A percentile compares a stretch with the other conserved stretches of the same genome.
phyloP scores from a whole-genome alignment of 2,113 vertebrate species.

The Dissostichus mawsoni region DNA sequence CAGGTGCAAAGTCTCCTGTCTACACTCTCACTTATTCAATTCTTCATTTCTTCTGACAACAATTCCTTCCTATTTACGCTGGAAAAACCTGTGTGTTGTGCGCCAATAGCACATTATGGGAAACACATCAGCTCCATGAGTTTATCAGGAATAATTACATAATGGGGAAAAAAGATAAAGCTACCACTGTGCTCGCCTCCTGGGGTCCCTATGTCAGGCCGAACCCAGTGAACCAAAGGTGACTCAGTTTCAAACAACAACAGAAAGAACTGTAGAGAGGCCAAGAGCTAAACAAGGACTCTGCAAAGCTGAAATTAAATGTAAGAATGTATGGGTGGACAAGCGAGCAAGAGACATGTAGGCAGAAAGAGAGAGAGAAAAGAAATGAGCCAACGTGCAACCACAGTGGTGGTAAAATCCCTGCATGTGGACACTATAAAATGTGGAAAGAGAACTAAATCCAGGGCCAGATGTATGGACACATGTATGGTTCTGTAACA shows the following conservation, averaged over 20 bases:
- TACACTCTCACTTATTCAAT: slow-evolving; percentile 25
- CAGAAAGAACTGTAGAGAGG: slow-evolving; percentile 31
- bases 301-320: slow-evolving; percentile 73
- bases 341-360: slow-evolving; percentile 28
- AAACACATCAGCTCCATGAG: slow-evolving; percentile 43
- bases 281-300: slow-evolving; percentile 71
- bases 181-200: neutral
- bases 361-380: slow-evolving; percentile 27
- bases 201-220: slow-evolving; percentile 54
- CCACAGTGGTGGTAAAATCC: slow-evolving; percentile 56
- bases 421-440: slow-evolving; percentile 60
- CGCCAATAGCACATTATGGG: slow-evolving; percentile 24
- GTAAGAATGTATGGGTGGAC: slow-evolving; percentile 57
- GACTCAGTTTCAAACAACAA: slow-evolving; percentile 54
- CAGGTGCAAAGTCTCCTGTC: slow-evolving; percentile 53
- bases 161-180: neutral
- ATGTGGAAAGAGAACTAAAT: slow-evolving; percentile 49
- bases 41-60: slow-evolving; percentile 56
- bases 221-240: slow-evolving; percentile 61
- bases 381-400: slow-evolving; percentile 49
- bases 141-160: slow-evolving; percentile 25
- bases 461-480: slow-evolving; percentile 40
- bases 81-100: slow-evolving; percentile 1
- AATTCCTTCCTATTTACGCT: slow-evolving; percentile 26
- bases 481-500: slow-evolving; percentile 51